Evolutionary conservation across 2,113 vertebrate genomes (phyloP), one percentile per base, ranked within the genome.

Genomic region (Pogona vitticeps): DNA sequence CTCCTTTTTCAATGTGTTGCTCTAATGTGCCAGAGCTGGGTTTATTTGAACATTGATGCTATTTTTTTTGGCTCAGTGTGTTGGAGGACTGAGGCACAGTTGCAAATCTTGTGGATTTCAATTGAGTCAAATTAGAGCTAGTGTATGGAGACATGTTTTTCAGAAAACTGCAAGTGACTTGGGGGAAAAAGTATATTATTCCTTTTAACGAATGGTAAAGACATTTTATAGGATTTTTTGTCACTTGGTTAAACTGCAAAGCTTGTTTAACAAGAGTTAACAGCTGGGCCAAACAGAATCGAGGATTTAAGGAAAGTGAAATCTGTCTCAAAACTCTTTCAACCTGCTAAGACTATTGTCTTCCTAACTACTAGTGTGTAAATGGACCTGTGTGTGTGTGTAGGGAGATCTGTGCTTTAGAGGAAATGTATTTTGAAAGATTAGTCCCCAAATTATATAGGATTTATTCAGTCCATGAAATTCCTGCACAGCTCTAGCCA

Each of bases 31-130:
- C 0, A 0, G 36, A 28, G 59, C 52, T 90, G 90, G 83, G 68
- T 92, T 18, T 0, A 90, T 92, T 93, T 89, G 84, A 88, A 81
- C 92, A 92, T 75, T 88, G 73, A 85, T 90, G 75, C 6, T 56
- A 36, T 36, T 88, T 93, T 21, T 90, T 46, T 31, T 84, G 0
- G 83, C 93, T 88, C 72, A 86, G 72, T 88, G 79, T 86, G 83
- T 86, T 86, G 40, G 20, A 88, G n/a, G 83, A 89, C 77, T 83
- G 87, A 91, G 46, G 33, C 63, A 84, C 67, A 85, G 87, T 77
- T 79, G 20, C n/a, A 14, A 21, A n/a, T 68, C 67, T 38, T 59
- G 70, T 56, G 56, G 87, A 78, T 82, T 31, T 86, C n/a, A n/a
- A n/a, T n/a, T 31, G 36, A 31, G 17, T 70, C 80, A 23, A 10